A percentile compares a stretch with the other conserved stretches of the same genome.
Evolutionary conservation across 2,888 invertebrate species (phyloP).

Genomic region (Lithosia quadra): DNA sequence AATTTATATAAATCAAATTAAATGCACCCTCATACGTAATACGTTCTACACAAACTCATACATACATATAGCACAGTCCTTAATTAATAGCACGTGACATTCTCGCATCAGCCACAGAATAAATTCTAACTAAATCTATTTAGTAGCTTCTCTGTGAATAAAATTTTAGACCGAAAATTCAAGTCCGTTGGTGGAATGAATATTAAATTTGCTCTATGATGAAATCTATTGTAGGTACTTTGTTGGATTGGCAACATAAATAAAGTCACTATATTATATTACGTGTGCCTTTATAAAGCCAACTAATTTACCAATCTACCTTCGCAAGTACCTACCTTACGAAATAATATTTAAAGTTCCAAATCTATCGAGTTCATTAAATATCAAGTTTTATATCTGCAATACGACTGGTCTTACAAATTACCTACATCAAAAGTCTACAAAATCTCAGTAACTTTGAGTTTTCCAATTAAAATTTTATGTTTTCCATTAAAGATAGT

Average conservation of each 20-base stretch:
- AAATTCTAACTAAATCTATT: neutral
- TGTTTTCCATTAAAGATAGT: constrained; percentile 1
- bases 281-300: too few relatives aligned
- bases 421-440: neutral
- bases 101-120: neutral
- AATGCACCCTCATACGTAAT: neutral
- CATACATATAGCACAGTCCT: neutral
- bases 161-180: neutral
- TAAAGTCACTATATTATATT: too few relatives aligned
- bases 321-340: neutral
- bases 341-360: neutral
- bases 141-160: neutral
- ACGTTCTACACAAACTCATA: neutral
- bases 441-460: neutral
- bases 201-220: neutral
- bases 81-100: neutral
- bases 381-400: neutral
- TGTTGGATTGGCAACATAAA: too few relatives aligned
- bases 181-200: neutral
- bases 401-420: neutral
- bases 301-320: too few relatives aligned
- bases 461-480: constrained; percentile 8
- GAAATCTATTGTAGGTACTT: too few relatives aligned
- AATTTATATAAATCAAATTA: neutral
- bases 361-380: constrained; percentile 4